Evolutionary conservation across 2,797 vertebrate genomes (phyloP).

Genomic region (Microchirus variegatus): DNA sequence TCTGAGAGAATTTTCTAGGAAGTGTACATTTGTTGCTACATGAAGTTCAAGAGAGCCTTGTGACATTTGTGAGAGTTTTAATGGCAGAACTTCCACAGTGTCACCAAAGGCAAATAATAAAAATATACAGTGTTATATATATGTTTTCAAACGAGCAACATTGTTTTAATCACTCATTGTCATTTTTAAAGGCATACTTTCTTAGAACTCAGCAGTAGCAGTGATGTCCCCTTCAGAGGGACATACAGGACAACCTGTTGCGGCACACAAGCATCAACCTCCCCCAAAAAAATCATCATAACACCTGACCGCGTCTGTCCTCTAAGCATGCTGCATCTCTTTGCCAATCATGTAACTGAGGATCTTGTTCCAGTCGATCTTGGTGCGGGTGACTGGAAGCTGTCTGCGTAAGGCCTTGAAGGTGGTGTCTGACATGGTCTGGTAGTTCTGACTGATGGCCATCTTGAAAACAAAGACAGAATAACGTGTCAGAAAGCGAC

Average conservation of each 20-base stretch:
- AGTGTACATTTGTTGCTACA: slow-evolving; percentile 45
- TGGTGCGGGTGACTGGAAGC: slow-evolving; percentile 95
- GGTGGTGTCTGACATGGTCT: slow-evolving; percentile 98
- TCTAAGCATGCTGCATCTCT: slow-evolving; percentile 94
- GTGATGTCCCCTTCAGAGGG: slow-evolving; percentile 54
- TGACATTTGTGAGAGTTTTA: slow-evolving; percentile 28
- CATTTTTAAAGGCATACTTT: slow-evolving; percentile 40
- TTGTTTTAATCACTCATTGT: slow-evolving; percentile 38
- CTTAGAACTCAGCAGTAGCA: slow-evolving; percentile 36
- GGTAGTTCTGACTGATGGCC: slow-evolving; percentile 96
- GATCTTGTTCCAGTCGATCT: slow-evolving; percentile 99
- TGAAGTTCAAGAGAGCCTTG: slow-evolving; percentile 19
- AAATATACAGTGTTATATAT: slow-evolving; percentile 8
- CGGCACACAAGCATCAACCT: slow-evolving; percentile 66
- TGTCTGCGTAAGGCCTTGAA: slow-evolving; percentile 97
- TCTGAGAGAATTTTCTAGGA: slow-evolving; percentile 33
- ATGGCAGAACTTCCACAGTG: slow-evolving; percentile 55
- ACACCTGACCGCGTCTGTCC: slow-evolving; percentile 42
- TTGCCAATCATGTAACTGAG: slow-evolving; percentile 99
- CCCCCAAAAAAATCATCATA: slow-evolving; percentile 44
- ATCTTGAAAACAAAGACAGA: slow-evolving; percentile 76
- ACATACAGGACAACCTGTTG: slow-evolving; percentile 54
- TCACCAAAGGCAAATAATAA: slow-evolving; percentile 58
- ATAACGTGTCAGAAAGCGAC: not conserved
- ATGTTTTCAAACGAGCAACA: slow-evolving; percentile 45